These are phyloP conservation scores for Xerus inauris DNA, from an alignment of 2,113 vertebrate species.

Conservation along the genomic window DNA sequence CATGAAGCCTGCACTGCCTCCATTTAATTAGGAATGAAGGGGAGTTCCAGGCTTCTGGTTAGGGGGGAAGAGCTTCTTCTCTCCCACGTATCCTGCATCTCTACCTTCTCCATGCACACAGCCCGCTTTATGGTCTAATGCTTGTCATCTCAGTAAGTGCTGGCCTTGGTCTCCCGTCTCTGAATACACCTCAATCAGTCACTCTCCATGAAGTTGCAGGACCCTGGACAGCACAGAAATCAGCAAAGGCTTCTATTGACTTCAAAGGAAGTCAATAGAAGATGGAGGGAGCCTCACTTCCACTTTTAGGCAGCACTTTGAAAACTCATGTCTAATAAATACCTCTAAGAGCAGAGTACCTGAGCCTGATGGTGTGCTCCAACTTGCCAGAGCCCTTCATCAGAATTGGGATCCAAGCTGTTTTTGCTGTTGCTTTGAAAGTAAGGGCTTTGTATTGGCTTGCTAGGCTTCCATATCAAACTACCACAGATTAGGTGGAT, in stretches of 20 bases:
- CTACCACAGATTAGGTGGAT: rapidly evolving
- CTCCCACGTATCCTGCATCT: background rate
- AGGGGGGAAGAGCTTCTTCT: background rate
- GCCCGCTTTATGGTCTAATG: background rate
- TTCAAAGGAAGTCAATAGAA: background rate
- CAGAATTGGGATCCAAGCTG: background rate
- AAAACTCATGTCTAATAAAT: background rate
- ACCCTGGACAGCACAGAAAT: background rate
- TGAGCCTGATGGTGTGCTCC: background rate
- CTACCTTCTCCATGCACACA: too few species aligned
- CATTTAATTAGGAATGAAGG: background rate
- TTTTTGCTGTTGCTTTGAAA: background rate
- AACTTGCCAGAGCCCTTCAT: background rate
- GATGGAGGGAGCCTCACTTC: background rate
- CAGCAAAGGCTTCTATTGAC: too few species aligned
- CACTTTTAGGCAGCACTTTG: background rate
- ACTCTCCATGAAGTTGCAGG: background rate
- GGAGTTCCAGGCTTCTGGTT: background rate
- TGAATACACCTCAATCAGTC: background rate
- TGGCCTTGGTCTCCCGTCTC: background rate
- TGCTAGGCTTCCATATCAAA: background rate
- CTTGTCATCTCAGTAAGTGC: background rate
- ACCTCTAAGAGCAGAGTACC: background rate
- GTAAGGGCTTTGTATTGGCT: background rate
- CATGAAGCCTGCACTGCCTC: constrained; percentile 62